Evolutionary conservation across 2,888 invertebrate genomes (phyloP).

Genomic region (Agrotis puta): DNA sequence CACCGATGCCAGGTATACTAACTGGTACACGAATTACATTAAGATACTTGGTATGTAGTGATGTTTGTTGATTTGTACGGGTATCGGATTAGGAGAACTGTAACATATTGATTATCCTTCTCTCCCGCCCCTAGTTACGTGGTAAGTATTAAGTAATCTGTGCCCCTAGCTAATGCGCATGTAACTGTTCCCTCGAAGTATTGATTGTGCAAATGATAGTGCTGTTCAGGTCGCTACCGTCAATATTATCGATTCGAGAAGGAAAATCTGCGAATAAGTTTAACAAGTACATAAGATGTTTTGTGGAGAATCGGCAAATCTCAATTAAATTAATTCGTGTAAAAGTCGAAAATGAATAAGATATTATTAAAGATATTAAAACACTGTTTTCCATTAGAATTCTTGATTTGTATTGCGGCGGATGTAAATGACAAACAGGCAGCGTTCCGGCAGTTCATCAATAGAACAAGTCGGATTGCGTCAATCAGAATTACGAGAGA

Average conservation of each 20-base stretch:
- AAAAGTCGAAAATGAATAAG: background rate
- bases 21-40: constrained; percentile 40
- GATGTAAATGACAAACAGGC: background rate
- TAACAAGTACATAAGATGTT: too few relatives aligned
- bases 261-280: too few relatives aligned
- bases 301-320: too few relatives aligned
- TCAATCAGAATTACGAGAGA: background rate
- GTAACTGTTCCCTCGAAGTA: too few relatives aligned
- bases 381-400: background rate
- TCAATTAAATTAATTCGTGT: too few relatives aligned
- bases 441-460: background rate
- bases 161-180: too few relatives aligned
- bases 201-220: too few relatives aligned
- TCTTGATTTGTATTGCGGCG: background rate
- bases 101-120: background rate
- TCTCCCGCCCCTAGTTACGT: too few relatives aligned
- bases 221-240: too few relatives aligned
- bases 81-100: background rate
- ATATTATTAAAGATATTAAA: too few relatives aligned
- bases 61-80: constrained; percentile 19
- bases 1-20: constrained; percentile 31
- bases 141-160: too few relatives aligned
- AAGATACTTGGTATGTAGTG: constrained; percentile 15
- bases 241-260: too few relatives aligned
- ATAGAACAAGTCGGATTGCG: background rate